A percentile compares a stretch with the other conserved stretches of the same genome.
These are phyloP conservation scores for Biston stratarius DNA, from an alignment of 2,888 invertebrate species.

Conservation along the genomic window DNA sequence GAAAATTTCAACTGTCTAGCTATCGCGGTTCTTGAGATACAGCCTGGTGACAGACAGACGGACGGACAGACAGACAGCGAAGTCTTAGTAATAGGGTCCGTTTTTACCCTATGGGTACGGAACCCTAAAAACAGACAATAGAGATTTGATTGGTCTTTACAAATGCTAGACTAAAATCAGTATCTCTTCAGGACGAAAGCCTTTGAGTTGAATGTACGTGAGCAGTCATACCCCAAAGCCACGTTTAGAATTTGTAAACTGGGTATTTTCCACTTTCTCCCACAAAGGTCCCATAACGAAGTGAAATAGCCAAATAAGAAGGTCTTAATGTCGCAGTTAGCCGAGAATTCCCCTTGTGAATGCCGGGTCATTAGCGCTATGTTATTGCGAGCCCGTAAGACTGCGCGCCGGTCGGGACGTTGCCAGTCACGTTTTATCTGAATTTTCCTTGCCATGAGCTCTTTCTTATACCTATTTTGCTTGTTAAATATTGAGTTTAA, in stretches of 20 bases:
- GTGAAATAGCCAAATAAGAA: constrained; percentile 83
- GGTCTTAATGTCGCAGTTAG: constrained; percentile 83
- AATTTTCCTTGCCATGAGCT: constrained; percentile 68
- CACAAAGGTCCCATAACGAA: constrained; percentile 80
- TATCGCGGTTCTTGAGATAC: too few relatives aligned
- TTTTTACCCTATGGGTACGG: too few relatives aligned
- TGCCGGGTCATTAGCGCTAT: constrained; percentile 81
- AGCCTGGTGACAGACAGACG: too few relatives aligned
- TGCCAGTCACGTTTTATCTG: constrained; percentile 74
- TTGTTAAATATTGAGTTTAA: constrained; percentile 46
- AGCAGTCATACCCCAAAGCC: constrained; percentile 34
- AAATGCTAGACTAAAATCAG: constrained; percentile 5
- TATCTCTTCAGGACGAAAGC: constrained; percentile 12
- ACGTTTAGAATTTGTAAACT: constrained; percentile 53
- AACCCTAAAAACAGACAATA: not conserved
- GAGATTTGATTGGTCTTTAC: not conserved
- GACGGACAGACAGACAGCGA: too few relatives aligned
- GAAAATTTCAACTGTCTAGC: too few relatives aligned
- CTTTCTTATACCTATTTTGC: constrained; percentile 48
- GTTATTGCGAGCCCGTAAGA: constrained; percentile 80
- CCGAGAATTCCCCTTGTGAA: constrained; percentile 80
- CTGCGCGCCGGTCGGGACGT: constrained; percentile 53
- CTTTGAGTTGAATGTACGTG: constrained; percentile 43
- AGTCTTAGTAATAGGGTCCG: too few relatives aligned
- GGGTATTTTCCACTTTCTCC: constrained; percentile 66